These are phyloP conservation scores for Catonia carolina DNA, from an alignment of 2,888 invertebrate genomes.

Conservation along the genomic window DNA sequence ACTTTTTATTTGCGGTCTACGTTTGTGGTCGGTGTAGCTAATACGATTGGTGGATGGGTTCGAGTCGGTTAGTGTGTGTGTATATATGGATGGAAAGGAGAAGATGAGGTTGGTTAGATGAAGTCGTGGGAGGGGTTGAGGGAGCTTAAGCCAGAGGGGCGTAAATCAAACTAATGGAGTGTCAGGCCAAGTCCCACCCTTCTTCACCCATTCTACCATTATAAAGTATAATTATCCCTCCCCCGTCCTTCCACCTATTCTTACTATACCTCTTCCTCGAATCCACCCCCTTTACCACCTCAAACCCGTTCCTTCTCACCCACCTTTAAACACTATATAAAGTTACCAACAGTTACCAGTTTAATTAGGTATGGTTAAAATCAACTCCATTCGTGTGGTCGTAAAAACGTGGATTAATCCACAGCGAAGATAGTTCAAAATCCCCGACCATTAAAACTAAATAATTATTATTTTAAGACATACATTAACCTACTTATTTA, in stretches of 20 bases:
- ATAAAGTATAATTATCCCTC: conserved; percentile 13
- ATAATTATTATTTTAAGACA: too few species aligned
- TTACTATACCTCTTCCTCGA: background rate
- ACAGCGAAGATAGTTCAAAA: too few species aligned
- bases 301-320: background rate
- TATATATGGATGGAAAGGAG: too few species aligned
- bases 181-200: conserved; percentile 4
- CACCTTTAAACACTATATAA: background rate
- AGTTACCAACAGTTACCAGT: conserved; percentile 5
- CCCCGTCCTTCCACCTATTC: conserved; percentile 1
- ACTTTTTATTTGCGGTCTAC: too few species aligned
- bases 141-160: conserved; percentile 8
- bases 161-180: conserved; percentile 15
- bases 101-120: background rate
- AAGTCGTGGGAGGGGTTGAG: background rate
- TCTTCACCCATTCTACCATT: background rate
- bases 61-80: too few species aligned
- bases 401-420: too few species aligned
- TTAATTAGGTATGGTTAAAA: conserved; percentile 2
- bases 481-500: too few species aligned
- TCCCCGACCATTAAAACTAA: too few species aligned
- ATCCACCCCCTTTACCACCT: background rate
- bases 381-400: too few species aligned
- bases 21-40: too few species aligned
- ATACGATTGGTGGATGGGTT: too few species aligned